A percentile compares a stretch with the other conserved stretches of the same genome.
These are phyloP conservation scores for Metopia argyrocephala DNA, from an alignment of 2,888 invertebrate genomes.

Conservation along the genomic window DNA sequence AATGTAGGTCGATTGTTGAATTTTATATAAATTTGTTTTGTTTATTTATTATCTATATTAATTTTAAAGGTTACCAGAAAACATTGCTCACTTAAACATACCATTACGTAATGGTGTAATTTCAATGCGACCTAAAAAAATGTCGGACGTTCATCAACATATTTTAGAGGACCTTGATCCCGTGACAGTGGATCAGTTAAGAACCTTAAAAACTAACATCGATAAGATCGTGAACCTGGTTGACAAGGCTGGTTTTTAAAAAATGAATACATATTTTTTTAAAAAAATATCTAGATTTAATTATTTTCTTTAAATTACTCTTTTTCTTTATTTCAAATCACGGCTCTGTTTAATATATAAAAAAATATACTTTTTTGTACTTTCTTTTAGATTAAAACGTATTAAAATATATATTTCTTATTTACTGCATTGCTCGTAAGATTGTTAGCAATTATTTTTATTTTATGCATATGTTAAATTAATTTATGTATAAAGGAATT, in stretches of 20 bases:
- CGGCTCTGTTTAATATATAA: not conserved
- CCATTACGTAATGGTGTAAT: conserved; percentile 77
- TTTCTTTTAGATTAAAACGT: not conserved
- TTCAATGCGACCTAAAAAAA: conserved; percentile 76
- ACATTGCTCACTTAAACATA: conserved; percentile 77
- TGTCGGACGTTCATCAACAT: conserved; percentile 71
- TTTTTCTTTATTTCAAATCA: not conserved
- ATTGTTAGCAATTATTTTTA: conserved; percentile 4
- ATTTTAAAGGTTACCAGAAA: conserved; percentile 72
- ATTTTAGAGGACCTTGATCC: conserved; percentile 74
- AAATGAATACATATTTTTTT: not conserved
- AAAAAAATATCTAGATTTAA: conserved; percentile 14
- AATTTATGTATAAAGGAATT: conserved; percentile 24
- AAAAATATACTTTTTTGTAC: conserved; percentile 27
- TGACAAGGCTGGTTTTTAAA: conserved; percentile 60
- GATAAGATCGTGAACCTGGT: conserved; percentile 75
- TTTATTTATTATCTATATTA: not conserved
- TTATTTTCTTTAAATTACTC: not conserved
- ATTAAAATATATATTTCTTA: conserved; percentile 11
- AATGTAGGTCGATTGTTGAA: conserved; percentile 71
- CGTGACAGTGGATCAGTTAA: conserved; percentile 75
- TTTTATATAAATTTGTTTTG: not conserved
- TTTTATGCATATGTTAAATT: conserved; percentile 1
- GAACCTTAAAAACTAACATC: conserved; percentile 75
- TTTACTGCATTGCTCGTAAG: conserved; percentile 17